phyloP scores from a whole-genome alignment of 2,888 invertebrate species.

The Drosophila greeni region DNA sequence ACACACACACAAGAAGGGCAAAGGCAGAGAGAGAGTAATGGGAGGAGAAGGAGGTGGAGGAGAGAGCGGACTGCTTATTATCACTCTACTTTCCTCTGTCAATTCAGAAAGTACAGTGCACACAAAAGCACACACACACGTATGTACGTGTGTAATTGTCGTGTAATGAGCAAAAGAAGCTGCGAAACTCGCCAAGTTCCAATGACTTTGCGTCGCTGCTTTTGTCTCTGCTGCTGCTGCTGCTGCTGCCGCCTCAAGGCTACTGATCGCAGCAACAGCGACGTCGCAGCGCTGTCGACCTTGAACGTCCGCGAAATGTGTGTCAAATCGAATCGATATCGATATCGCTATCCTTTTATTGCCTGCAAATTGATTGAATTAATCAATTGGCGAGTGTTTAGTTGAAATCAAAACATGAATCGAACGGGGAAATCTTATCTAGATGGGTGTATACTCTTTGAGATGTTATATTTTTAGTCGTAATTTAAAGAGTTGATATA shows the following conservation, averaged over 20 bases:
- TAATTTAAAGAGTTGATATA: background rate
- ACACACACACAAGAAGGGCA: background rate
- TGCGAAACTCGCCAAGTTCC: slow-evolving; percentile 18
- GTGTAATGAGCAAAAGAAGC: slow-evolving; percentile 10
- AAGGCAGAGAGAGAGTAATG: background rate
- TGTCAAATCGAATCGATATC: slow-evolving; percentile 33
- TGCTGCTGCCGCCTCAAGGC: slow-evolving; percentile 15
- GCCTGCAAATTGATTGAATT: slow-evolving; percentile 58
- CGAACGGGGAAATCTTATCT: background rate
- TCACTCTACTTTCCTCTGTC: slow-evolving; percentile 35
- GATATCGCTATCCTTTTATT: slow-evolving; percentile 61
- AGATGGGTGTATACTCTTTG: background rate
- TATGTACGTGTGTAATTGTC: slow-evolving; percentile 13
- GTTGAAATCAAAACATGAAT: slow-evolving; percentile 26
- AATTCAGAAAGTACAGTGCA: slow-evolving; percentile 39
- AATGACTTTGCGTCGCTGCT: slow-evolving; percentile 23
- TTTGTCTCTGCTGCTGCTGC: background rate
- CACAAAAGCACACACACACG: slow-evolving; percentile 6
- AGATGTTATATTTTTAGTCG: background rate
- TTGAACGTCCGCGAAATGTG: slow-evolving; percentile 36
- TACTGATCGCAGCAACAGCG: slow-evolving; percentile 14
- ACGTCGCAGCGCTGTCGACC: slow-evolving; percentile 26
- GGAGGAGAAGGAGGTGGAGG: background rate
- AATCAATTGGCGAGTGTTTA: slow-evolving; percentile 45
- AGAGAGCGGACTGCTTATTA: slow-evolving; percentile 6